These are phyloP conservation scores for Trichopoda pennipes DNA, from an alignment of 2,888 invertebrate species.

Conservation along the genomic window DNA sequence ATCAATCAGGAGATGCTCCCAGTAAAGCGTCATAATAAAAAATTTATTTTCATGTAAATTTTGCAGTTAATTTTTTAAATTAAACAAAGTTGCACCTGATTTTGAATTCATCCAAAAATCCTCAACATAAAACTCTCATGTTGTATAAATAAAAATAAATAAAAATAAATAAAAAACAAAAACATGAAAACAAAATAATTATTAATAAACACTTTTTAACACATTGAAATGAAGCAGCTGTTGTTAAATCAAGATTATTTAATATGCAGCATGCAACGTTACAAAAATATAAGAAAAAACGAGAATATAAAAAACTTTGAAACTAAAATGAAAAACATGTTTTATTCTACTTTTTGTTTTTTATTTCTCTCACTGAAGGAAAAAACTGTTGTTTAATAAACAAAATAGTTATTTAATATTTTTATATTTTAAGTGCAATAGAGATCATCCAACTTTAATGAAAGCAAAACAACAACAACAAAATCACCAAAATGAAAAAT, in stretches of 20 bases:
- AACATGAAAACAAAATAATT: background rate
- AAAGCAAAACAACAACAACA: background rate
- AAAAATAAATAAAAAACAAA: background rate
- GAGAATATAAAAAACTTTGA: background rate
- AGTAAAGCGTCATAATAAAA: too few relatives aligned
- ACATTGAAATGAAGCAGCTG: slow-evolving; percentile 66
- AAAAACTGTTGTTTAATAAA: background rate
- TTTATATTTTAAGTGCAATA: background rate
- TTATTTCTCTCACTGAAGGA: background rate
- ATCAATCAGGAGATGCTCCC: too few relatives aligned
- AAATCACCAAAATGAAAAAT: slow-evolving; percentile 2
- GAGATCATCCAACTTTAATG: background rate
- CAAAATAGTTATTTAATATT: slow-evolving; percentile 36
- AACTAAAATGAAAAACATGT: background rate
- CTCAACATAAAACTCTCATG: slow-evolving; percentile 16
- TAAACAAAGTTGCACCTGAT: slow-evolving; percentile 3
- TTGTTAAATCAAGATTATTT: slow-evolving; percentile 52
- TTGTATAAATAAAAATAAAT: background rate
- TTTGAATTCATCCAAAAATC: too few relatives aligned
- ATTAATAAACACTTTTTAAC: slow-evolving; percentile 44
- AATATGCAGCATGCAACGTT: slow-evolving; percentile 22
- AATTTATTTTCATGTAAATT: too few relatives aligned
- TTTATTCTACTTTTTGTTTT: background rate
- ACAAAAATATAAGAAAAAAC: too few relatives aligned
- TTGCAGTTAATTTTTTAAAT: too few relatives aligned